Evolutionary conservation across 2,797 vertebrate species (phyloP).

Genomic region (Arrhamphus sclerolepis): DNA sequence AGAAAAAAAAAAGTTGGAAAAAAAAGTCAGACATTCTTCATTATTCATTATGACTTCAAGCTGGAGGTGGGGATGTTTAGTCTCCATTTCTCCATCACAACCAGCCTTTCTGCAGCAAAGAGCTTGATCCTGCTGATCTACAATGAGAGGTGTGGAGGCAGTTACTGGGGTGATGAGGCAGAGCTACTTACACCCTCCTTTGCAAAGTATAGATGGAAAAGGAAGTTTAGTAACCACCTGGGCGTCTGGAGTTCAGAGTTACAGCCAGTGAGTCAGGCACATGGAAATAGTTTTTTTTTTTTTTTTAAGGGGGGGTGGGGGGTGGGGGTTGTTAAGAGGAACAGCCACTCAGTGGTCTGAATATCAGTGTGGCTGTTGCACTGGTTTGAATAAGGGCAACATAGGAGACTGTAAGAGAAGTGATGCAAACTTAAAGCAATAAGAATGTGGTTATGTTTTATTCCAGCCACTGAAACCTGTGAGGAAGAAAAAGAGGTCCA

Average conservation of each 20-base stretch:
- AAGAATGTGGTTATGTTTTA: not conserved
- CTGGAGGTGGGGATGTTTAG: slow-evolving; percentile 4
- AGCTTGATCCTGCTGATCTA: slow-evolving; percentile 12
- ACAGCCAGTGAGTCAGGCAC: slow-evolving; percentile 52
- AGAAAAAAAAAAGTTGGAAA: too few species aligned
- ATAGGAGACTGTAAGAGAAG: not conserved
- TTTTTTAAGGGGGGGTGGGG: too few species aligned
- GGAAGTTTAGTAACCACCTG: slow-evolving; percentile 56
- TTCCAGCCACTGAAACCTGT: not conserved
- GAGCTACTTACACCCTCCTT: slow-evolving; percentile 29
- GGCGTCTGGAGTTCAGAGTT: slow-evolving; percentile 50
- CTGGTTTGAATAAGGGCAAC: slow-evolving; percentile 3
- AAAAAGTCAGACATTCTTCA: not conserved
- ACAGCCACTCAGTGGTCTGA: slow-evolving; percentile 30
- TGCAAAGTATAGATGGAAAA: slow-evolving; percentile 44
- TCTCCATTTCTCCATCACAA: slow-evolving; percentile 17
- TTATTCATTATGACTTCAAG: slow-evolving; percentile 3
- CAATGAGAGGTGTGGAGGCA: slow-evolving; percentile 24
- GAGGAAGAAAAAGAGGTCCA: not conserved
- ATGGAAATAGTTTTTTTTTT: slow-evolving; percentile 30
- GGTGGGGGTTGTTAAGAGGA: slow-evolving; percentile 22
- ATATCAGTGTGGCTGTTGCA: slow-evolving; percentile 12
- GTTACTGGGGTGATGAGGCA: slow-evolving; percentile 51
- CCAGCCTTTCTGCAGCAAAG: slow-evolving; percentile 9
- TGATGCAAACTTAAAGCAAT: slow-evolving; percentile 1